Conservation (phyloP, 2,797 vertebrate species). For the Thaleichthys pacificus region DNA sequence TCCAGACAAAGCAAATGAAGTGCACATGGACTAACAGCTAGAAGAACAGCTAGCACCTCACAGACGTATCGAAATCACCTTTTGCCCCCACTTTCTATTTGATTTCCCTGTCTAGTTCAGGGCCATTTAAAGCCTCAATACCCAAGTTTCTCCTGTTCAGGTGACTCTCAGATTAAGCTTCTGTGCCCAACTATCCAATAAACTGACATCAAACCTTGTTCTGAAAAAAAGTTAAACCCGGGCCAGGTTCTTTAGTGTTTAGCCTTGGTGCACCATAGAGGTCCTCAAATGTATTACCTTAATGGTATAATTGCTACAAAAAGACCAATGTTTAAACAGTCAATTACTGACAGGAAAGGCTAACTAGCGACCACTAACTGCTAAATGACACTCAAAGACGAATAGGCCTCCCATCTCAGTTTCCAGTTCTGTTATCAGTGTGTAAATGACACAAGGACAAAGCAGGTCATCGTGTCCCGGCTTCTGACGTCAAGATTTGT, state of each 20-base stretch:
- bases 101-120: neutral
- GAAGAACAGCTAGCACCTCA: neutral
- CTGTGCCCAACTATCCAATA: neutral
- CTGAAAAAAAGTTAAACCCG: neutral
- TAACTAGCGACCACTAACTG: neutral
- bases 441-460: slow-evolving; percentile 33
- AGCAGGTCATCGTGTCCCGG: slow-evolving; percentile 27
- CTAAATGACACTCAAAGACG: neutral
- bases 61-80: neutral
- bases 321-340: neutral
- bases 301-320: neutral
- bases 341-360: slow-evolving; percentile 27
- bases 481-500: slow-evolving; percentile 26
- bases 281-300: neutral
- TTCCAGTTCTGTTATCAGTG: slow-evolving; percentile 19
- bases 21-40: neutral
- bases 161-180: neutral
- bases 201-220: neutral
- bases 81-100: neutral
- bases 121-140: neutral
- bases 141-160: neutral
- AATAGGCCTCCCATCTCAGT: slow-evolving; percentile 2
- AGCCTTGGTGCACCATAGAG: neutral
- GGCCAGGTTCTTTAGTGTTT: neutral
- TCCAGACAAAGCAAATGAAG: neutral